Conservation (phyloP, 2,113 vertebrate genomes). For the Xyliphius kryptos region DNA sequence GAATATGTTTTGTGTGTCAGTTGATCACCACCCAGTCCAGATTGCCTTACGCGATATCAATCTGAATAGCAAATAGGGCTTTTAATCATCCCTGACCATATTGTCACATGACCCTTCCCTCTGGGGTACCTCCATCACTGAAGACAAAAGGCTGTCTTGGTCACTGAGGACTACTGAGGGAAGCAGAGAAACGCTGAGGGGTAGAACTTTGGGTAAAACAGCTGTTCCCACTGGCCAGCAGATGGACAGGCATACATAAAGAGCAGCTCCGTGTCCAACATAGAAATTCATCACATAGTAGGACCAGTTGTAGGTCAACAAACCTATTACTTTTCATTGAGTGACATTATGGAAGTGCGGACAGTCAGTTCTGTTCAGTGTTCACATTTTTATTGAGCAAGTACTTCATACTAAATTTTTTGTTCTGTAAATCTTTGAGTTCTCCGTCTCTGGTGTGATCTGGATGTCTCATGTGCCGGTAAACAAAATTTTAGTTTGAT, state of each 20-base stretch:
- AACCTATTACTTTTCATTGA: slow-evolving; percentile 2
- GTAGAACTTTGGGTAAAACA: slow-evolving; percentile 21
- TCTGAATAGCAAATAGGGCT: slow-evolving; percentile 43
- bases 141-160: slow-evolving; percentile 42
- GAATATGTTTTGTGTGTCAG: slow-evolving; percentile 6
- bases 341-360: too few relatives aligned
- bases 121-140: slow-evolving; percentile 11
- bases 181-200: neutral
- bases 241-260: slow-evolving; percentile 56
- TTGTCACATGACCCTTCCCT: slow-evolving; percentile 42
- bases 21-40: slow-evolving; percentile 15
- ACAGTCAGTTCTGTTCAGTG: too few relatives aligned
- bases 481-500: too few relatives aligned
- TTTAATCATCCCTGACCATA: slow-evolving; percentile 50
- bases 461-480: too few relatives aligned
- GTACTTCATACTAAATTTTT: too few relatives aligned
- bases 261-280: slow-evolving; percentile 32
- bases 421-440: too few relatives aligned
- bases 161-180: neutral
- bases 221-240: slow-evolving; percentile 46
- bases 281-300: slow-evolving; percentile 29
- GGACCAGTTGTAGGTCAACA: slow-evolving; percentile 9
- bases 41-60: slow-evolving; percentile 35
- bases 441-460: too few relatives aligned
- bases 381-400: too few relatives aligned